Base-by-base conservation (phyloP, 2,797 vertebrate species). In the Cichlasoma orientale region DNA sequence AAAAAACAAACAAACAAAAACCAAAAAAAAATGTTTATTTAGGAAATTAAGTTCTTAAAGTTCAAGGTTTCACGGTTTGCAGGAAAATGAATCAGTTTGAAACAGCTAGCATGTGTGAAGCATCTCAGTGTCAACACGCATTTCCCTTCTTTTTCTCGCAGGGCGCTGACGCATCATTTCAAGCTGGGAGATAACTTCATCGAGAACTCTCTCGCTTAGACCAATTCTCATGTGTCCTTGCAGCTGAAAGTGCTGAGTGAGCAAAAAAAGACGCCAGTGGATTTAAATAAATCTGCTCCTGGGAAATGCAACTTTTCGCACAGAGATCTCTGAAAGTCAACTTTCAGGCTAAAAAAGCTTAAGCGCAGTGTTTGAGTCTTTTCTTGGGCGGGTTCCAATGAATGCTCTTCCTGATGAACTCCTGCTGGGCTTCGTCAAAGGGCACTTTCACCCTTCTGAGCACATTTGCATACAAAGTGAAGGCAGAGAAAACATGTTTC, bases 401-500 rank as follows among this genome's bases (percentile, higher is more conserved):
- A 90, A 86, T 88, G 88, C 84, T 84, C 87, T 82, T 83, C 92
- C 86, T 87, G 90, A 92, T 87, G 90, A 89, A 89, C 92, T 89
- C 94, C 93, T 85, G 93, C 94, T 92, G 94, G 87, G 92, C 85
- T 79, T 92, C 88, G 88, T 93, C 92, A 95, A 94, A 95, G 92
- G 93, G 82, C 91, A 93, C 93, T 94, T 95, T 95, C 93, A 93
- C 93, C 91, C 94, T 87, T 91, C 90, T 92, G 89, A 90, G 86
- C 84, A 89, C 92, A 95, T 96, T 95, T 95, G 94, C 95, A 96
- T 96, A 95, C 95, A 96, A 96, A 95, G 95, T 96, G 93, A 95
- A 94, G 92, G 89, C 92, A 94, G 93, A 94, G 90, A 96, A 94
- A 96, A 95, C 93, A 94, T 92, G 94, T 94, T 95, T 95, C 93